Conservation (phyloP, 2,113 vertebrate genomes). For the Trochalopteron elliotii region DNA sequence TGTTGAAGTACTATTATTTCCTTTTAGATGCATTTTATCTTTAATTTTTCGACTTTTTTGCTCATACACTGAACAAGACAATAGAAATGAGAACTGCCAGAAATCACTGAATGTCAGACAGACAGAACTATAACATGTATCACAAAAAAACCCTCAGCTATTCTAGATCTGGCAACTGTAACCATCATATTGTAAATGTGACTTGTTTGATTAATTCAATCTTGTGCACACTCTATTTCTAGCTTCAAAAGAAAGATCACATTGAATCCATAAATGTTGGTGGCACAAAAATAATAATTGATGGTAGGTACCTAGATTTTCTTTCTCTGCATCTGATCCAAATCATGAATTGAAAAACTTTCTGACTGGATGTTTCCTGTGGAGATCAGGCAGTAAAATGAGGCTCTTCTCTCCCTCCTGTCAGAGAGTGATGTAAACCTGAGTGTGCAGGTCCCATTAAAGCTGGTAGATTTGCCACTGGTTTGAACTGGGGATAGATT, state of each 20-base stretch:
- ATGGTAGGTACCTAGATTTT: slow-evolving; percentile 75
- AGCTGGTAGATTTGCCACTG: neutral
- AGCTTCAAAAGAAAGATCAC: slow-evolving; percentile 83
- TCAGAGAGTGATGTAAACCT: neutral
- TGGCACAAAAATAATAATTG: slow-evolving; percentile 88
- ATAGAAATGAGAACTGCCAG: neutral
- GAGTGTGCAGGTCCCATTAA: neutral
- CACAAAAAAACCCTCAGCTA: neutral
- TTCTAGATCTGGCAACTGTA: neutral
- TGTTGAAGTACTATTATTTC: neutral
- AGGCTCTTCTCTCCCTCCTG: neutral
- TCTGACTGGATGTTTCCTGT: neutral
- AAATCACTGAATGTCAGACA: neutral
- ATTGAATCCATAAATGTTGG: slow-evolving; percentile 91
- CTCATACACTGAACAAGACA: neutral
- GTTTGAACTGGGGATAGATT: neutral
- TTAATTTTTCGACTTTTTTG: neutral
- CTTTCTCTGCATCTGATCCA: neutral
- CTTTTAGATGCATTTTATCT: neutral
- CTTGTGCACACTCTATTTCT: slow-evolving; percentile 44
- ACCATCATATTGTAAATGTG: neutral
- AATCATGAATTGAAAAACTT: neutral
- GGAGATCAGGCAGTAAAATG: neutral
- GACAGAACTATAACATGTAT: neutral
- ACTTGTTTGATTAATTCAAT: neutral